A percentile compares a stretch with the other conserved stretches of the same genome.
phyloP scores from a whole-genome alignment of 2,888 invertebrate species.

The Microdon myrmicae region DNA sequence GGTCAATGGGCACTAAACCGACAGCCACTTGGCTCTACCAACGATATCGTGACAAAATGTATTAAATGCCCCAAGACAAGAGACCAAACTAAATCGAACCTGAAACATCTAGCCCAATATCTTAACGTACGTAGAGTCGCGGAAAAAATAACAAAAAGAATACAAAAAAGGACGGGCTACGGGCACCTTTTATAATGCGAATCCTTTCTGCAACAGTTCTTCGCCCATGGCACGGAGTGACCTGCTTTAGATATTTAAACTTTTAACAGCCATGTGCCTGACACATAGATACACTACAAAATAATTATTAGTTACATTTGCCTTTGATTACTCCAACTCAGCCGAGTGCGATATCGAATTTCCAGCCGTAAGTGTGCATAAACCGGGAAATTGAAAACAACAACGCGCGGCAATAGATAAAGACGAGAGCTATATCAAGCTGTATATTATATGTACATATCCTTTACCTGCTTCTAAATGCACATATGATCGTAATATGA shows the following conservation, averaged over 20 bases:
- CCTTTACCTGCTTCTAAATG: conserved; percentile 44
- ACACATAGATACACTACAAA: conserved; percentile 27
- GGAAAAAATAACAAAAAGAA: too few species aligned
- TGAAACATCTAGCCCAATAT: conserved; percentile 18
- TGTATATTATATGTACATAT: conserved; percentile 12
- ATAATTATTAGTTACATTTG: conserved; percentile 45
- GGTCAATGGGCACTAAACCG: conserved; percentile 50
- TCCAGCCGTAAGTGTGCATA: conserved; percentile 29
- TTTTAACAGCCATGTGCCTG: neutral
- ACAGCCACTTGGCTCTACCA: conserved; percentile 31
- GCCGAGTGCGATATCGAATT: conserved; percentile 43
- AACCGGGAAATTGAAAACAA: conserved; percentile 19
- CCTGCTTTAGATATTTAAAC: conserved; percentile 38
- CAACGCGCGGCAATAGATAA: conserved; percentile 19
- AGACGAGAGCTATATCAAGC: neutral
- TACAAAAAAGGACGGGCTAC: too few species aligned
- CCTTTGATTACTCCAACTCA: conserved; percentile 38
- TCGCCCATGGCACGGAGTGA: conserved; percentile 34
- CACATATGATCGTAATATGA: conserved; percentile 46
- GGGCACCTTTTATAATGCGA: conserved; percentile 25
- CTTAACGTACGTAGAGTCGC: neutral
- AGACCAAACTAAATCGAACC: conserved; percentile 34
- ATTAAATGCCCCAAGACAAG: conserved; percentile 48
- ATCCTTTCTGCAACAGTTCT: conserved; percentile 32
- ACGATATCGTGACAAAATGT: conserved; percentile 51